A percentile compares a stretch with the other conserved stretches of the same genome.
phyloP scores from a whole-genome alignment of 92 coral and sea anemone species.

The Scolanthus callimorphus region DNA sequence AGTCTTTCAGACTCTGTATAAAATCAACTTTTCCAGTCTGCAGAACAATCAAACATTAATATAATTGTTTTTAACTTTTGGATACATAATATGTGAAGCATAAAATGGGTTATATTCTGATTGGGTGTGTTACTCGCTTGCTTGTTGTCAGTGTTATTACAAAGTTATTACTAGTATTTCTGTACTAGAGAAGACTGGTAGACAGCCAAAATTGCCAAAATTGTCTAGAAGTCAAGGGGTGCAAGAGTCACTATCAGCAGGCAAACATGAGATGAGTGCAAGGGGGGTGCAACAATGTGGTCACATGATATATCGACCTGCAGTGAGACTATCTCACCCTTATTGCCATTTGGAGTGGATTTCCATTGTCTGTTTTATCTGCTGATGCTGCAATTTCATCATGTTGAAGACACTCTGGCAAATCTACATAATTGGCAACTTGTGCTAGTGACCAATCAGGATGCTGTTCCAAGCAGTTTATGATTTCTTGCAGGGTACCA shows the following conservation, averaged over 20 bases:
- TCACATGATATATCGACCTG: too few relatives aligned
- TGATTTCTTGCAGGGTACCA: conserved; percentile 66
- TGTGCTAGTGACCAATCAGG: conserved; percentile 96
- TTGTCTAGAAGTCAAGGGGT: neutral
- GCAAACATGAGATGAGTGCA: too few relatives aligned
- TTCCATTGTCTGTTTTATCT: conserved; percentile 49
- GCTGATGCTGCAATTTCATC: conserved; percentile 65
- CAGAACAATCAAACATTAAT: too few relatives aligned
- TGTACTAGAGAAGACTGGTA: too few relatives aligned
- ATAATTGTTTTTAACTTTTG: too few relatives aligned
- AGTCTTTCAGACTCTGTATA: conserved; percentile 49
- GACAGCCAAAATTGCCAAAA: too few relatives aligned
- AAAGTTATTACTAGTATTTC: too few relatives aligned
- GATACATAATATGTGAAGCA: too few relatives aligned
- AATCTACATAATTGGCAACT: conserved; percentile 73
- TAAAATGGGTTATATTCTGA: too few relatives aligned
- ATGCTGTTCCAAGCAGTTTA: conserved; percentile 75
- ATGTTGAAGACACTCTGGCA: conserved; percentile 80
- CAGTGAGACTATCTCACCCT: conserved; percentile 79
- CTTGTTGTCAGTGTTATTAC: too few relatives aligned
- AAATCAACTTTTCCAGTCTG: conserved; percentile 76
- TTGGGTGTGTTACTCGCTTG: too few relatives aligned
- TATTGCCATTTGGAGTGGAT: conserved; percentile 80
- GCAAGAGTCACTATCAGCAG: neutral
- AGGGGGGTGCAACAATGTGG: too few relatives aligned